Conservation (phyloP, 2,797 vertebrate genomes). For the Odontamblyopus rebecca region DNA sequence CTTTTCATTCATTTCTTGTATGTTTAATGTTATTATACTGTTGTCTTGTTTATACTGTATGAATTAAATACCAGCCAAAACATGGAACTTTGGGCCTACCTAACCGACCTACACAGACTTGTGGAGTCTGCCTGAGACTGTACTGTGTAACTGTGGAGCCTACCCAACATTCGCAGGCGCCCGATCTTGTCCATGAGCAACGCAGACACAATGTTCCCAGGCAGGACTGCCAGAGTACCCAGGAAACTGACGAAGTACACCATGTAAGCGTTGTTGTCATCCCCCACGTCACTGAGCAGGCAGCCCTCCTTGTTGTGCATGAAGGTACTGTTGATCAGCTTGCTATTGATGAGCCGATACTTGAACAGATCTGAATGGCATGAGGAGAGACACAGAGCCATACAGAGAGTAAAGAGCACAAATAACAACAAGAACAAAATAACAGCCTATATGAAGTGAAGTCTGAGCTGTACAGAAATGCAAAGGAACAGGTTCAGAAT, state of each 20-base stretch:
- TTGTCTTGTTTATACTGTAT: no score
- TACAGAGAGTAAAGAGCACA: not conserved
- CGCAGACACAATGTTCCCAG: slow-evolving; percentile 95
- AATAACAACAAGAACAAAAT: no score
- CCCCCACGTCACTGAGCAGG: slow-evolving; percentile 88
- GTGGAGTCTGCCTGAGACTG: not conserved
- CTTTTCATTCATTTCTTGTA: no score
- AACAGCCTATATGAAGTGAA: no score
- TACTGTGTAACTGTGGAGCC: not conserved
- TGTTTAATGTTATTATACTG: no score
- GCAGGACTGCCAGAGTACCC: slow-evolving; percentile 93
- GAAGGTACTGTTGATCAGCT: slow-evolving; percentile 93
- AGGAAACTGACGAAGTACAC: slow-evolving; percentile 98
- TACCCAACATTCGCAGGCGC: slow-evolving; percentile 95
- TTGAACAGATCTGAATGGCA: slow-evolving; percentile 87
- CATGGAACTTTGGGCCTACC: no score
- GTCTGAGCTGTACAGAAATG: no score
- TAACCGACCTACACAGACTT: no score
- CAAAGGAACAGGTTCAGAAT: no score
- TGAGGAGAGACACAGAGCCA: not conserved
- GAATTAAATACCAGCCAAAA: no score
- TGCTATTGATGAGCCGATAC: slow-evolving; percentile 90
- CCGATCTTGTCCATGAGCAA: slow-evolving; percentile 98
- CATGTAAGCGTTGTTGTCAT: slow-evolving; percentile 98
- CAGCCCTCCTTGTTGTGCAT: slow-evolving; percentile 97